Conservation (phyloP, 2,888 invertebrate species). For the Trissolcus japonicus region DNA sequence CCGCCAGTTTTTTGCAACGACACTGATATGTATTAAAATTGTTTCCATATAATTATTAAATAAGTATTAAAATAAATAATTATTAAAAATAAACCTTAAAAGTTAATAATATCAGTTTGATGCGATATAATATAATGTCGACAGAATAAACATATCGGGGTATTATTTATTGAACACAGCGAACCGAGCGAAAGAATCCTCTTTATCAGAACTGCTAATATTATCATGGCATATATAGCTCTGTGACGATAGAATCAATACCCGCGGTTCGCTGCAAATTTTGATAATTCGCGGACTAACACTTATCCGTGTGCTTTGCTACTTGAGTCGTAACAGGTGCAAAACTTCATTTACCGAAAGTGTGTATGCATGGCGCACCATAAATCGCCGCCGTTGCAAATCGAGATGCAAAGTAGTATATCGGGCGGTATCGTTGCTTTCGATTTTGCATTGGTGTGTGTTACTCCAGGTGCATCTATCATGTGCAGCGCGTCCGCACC, state of each 20-base stretch:
- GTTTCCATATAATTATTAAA: no score
- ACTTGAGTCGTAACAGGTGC: constrained; percentile 35
- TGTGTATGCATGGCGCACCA: constrained; percentile 40
- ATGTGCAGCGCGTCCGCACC: no score
- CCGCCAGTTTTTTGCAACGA: no score
- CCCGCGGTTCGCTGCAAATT: constrained; percentile 21
- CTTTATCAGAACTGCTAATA: constrained; percentile 19
- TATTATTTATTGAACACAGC: not conserved
- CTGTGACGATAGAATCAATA: constrained; percentile 17
- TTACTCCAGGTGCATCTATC: not conserved
- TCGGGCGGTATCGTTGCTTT: constrained; percentile 35
- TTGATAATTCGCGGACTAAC: constrained; percentile 31
- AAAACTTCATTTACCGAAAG: constrained; percentile 35
- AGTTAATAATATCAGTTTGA: no score
- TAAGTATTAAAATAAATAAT: no score
- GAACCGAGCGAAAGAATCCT: not conserved
- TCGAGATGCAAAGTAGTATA: constrained; percentile 38
- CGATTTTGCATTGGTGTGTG: constrained; percentile 26
- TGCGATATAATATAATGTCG: not conserved
- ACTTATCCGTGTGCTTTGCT: constrained; percentile 33
- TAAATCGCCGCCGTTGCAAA: constrained; percentile 43
- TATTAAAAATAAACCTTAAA: no score
- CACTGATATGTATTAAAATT: no score
- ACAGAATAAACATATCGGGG: not conserved
- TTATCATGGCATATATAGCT: constrained; percentile 24